Evolutionary conservation across 2,113 vertebrate genomes (phyloP).

Genomic region (Alouatta palliata): DNA sequence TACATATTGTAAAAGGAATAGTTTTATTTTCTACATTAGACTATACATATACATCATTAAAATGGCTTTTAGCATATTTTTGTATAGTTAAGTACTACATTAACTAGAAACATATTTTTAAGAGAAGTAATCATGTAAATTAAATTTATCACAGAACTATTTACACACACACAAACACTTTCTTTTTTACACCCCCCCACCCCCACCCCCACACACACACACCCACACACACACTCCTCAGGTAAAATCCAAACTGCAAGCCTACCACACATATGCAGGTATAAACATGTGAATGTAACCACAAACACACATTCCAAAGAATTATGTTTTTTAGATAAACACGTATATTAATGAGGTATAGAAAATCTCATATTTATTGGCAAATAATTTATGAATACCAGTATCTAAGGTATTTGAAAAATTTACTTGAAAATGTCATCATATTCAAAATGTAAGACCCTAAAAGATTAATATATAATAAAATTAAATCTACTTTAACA

Average conservation of each 20-base stretch:
- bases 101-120: background rate
- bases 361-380: background rate
- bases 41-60: background rate
- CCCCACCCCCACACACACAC: rapidly evolving
- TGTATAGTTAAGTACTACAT: background rate
- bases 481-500: background rate
- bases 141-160: background rate
- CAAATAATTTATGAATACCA: background rate
- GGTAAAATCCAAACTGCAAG: background rate
- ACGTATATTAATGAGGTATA: background rate
- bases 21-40: background rate
- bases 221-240: background rate
- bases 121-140: background rate
- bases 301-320: background rate
- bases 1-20: background rate
- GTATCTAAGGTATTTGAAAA: background rate
- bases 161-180: background rate
- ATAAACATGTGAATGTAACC: background rate
- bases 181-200: background rate
- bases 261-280: background rate
- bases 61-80: background rate
- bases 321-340: background rate
- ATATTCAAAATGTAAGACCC: background rate
- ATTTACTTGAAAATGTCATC: background rate
- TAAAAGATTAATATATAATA: background rate